phyloP scores from a whole-genome alignment of 2,113 vertebrate species.

The Micronisus gabar region DNA sequence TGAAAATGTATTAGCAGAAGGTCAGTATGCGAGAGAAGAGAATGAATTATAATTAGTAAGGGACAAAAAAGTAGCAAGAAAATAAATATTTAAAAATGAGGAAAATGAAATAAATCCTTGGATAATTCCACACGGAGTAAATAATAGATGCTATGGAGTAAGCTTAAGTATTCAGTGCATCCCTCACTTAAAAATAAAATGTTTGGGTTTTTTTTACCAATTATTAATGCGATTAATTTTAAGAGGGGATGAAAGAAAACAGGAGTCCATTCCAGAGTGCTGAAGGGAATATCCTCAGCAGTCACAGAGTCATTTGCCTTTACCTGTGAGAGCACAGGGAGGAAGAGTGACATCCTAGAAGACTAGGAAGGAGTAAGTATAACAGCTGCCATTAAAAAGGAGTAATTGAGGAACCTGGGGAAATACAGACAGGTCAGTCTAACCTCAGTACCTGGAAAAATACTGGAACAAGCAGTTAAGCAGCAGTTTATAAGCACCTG shows the following conservation, averaged over 20 bases:
- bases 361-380: background rate
- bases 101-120: constrained; percentile 9
- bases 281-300: background rate
- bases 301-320: background rate
- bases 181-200: background rate
- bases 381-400: background rate
- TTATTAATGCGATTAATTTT: background rate
- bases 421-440: background rate
- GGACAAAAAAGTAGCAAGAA: background rate
- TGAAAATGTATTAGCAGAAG: background rate
- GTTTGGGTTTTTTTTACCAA: background rate
- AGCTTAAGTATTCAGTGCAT: background rate
- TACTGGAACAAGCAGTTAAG: background rate
- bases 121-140: background rate
- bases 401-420: background rate
- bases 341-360: background rate
- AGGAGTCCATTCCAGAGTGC: background rate
- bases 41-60: background rate
- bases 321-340: background rate
- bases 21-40: background rate
- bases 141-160: background rate
- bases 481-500: background rate
- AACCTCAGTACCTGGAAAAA: background rate
- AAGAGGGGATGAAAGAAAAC: background rate
- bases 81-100: background rate